Conservation (phyloP, 2,113 vertebrate genomes). For the Marmota flaviventris region DNA sequence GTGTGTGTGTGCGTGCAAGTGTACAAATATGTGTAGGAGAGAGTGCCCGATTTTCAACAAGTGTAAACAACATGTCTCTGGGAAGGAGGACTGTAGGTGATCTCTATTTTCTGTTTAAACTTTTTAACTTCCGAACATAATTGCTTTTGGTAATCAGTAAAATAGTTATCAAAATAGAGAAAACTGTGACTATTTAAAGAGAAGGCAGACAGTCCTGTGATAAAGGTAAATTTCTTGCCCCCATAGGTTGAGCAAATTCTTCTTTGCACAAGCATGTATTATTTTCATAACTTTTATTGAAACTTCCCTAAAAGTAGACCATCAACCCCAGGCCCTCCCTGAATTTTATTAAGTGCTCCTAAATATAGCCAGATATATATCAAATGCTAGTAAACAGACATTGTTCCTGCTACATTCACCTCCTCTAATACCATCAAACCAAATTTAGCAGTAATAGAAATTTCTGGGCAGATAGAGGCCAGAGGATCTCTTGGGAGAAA, state of each 20-base stretch:
- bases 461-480: not conserved
- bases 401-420: not conserved
- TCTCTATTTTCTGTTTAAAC: not conserved
- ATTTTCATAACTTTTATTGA: slow-evolving; percentile 41
- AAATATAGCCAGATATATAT: not conserved
- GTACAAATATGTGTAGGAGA: not conserved
- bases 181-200: slow-evolving; percentile 55
- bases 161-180: not conserved
- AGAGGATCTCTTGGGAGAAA: not conserved
- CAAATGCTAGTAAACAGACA: not conserved
- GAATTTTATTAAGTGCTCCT: not conserved
- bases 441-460: not conserved
- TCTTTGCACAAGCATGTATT: not conserved
- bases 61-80: not conserved
- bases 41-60: slow-evolving; percentile 6
- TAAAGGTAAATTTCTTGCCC: not conserved
- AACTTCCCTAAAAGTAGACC: not conserved
- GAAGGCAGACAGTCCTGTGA: not conserved
- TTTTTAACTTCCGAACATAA: not conserved
- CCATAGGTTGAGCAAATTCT: not conserved
- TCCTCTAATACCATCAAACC: not conserved
- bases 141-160: not conserved
- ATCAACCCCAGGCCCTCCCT: not conserved
- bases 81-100: not conserved
- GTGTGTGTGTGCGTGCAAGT: too few species aligned